These are phyloP conservation scores for Papilio protenor DNA, from an alignment of 2,888 invertebrate genomes.

Conservation along the genomic window DNA sequence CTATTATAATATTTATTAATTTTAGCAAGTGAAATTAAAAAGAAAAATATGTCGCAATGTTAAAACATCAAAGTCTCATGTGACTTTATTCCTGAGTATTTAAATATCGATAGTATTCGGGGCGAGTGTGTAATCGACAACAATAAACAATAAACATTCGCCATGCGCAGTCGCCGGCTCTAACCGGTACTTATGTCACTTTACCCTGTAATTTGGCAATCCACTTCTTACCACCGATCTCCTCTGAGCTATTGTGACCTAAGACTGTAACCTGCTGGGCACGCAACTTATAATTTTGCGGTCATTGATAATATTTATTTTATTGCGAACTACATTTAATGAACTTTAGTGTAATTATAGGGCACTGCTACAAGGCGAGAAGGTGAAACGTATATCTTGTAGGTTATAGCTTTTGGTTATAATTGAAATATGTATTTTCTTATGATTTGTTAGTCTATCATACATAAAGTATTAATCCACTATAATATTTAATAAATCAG, in stretches of 20 bases:
- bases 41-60: too few species aligned
- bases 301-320: slow-evolving; percentile 64
- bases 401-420: neutral
- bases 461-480: neutral
- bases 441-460: neutral
- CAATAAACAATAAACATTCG: slow-evolving; percentile 62
- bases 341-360: slow-evolving; percentile 43
- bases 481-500: neutral
- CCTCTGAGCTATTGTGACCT: slow-evolving; percentile 64
- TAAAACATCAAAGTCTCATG: neutral
- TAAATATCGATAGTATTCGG: slow-evolving; percentile 27
- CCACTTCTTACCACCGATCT: slow-evolving; percentile 62
- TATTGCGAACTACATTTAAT: slow-evolving; percentile 57
- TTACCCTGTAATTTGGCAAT: slow-evolving; percentile 81
- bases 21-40: too few species aligned
- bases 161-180: slow-evolving; percentile 53
- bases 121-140: slow-evolving; percentile 46
- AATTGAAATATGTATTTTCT: neutral
- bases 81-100: slow-evolving; percentile 10
- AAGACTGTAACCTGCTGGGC: slow-evolving; percentile 65
- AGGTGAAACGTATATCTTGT: neutral
- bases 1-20: too few species aligned
- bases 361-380: slow-evolving; percentile 11
- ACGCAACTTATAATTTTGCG: slow-evolving; percentile 77
- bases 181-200: slow-evolving; percentile 72